Conservation (phyloP, 1,140 invertebrate species). For the Ceratosolen solmsi region DNA sequence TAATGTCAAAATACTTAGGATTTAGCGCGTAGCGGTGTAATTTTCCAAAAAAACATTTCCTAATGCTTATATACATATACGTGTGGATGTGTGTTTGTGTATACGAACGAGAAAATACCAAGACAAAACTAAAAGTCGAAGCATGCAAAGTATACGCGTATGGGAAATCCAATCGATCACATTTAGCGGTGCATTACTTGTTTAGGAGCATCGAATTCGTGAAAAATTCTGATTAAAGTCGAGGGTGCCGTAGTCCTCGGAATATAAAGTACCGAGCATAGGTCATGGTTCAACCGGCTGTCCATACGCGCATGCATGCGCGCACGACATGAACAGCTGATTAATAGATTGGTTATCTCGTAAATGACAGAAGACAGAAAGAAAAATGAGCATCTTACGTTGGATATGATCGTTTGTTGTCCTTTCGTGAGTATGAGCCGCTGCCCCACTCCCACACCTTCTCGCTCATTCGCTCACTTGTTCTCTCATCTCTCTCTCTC, state of each 20-base stretch:
- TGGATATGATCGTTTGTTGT: constrained; percentile 60
- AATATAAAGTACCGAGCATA: neutral
- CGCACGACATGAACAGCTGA: neutral
- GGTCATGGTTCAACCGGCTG: neutral
- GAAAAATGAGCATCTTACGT: neutral
- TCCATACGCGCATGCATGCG: constrained; percentile 50
- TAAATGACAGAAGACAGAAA: constrained; percentile 47
- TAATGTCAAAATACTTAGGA: no score
- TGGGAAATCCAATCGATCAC: neutral
- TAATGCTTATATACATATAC: no score
- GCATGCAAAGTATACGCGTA: no score
- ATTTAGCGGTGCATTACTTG: neutral
- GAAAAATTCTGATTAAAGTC: constrained; percentile 7
- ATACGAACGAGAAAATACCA: no score
- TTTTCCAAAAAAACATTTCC: no score
- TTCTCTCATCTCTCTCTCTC: neutral
- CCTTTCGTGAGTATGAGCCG: neutral
- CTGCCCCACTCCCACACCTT: neutral
- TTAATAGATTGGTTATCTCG: constrained; percentile 64
- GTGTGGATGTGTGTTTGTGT: no score
- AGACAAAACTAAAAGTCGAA: no score
- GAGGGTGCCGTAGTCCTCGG: neutral
- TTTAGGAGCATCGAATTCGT: neutral
- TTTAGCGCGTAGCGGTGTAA: no score
- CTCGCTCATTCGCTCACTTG: neutral